phyloP scores from a whole-genome alignment of 2,113 vertebrate species.

The Tychaedon coryphoeus region DNA sequence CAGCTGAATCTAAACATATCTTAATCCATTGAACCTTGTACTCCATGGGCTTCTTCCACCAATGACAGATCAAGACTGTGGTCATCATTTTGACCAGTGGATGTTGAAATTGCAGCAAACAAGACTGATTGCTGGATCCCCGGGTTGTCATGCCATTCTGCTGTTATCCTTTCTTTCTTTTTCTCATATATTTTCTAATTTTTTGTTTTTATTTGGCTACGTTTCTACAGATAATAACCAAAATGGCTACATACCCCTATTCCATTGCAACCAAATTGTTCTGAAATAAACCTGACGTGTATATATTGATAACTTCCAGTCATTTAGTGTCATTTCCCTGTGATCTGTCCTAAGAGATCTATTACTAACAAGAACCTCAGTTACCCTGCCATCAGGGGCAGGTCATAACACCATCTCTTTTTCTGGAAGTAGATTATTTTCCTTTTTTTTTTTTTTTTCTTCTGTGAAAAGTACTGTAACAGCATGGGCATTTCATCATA shows the following conservation, averaged over 20 bases:
- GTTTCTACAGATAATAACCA: not conserved
- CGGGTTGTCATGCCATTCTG: not conserved
- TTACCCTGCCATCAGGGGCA: not conserved
- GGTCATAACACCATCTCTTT: not conserved
- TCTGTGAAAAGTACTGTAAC: not conserved
- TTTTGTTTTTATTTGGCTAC: not conserved
- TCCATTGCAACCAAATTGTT: not conserved
- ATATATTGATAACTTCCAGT: not conserved
- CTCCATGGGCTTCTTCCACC: not conserved
- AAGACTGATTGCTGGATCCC: not conserved
- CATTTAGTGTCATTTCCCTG: not conserved
- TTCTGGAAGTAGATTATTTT: not conserved
- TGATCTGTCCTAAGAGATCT: not conserved
- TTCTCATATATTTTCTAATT: not conserved
- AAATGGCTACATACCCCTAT: not conserved
- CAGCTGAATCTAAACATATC: not conserved
- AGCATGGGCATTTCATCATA: not conserved
- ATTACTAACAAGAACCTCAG: not conserved
- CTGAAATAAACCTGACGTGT: not conserved
- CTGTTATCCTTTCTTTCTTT: not conserved
- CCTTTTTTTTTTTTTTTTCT: not conserved
- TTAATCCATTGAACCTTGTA: not conserved
- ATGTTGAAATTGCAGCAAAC: not conserved
- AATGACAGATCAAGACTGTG: fast-evolving
- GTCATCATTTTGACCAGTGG: not conserved